phyloP scores from a whole-genome alignment of 2,888 invertebrate genomes.

The Ryuthela nishihirai region DNA sequence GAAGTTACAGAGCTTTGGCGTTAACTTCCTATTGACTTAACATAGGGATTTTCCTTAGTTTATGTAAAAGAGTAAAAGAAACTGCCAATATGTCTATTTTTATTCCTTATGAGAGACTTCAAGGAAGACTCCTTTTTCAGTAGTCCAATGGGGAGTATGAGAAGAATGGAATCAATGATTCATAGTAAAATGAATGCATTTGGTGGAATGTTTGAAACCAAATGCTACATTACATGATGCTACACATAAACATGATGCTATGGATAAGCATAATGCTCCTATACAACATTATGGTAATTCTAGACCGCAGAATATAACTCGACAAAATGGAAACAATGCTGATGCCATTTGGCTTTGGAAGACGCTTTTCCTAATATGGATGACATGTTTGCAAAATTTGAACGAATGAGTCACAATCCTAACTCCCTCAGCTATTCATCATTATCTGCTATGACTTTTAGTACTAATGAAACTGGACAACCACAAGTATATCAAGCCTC shows the following conservation, averaged over 20 bases:
- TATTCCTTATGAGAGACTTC: no score
- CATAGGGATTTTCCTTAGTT: no score
- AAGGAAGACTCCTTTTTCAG: no score
- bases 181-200: slow-evolving; percentile 1
- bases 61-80: no score
- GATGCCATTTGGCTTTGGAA: slow-evolving; percentile 17
- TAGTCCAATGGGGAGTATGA: neutral
- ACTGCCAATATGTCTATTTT: no score
- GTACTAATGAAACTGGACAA: slow-evolving; percentile 78
- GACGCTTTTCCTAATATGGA: slow-evolving; percentile 1
- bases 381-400: slow-evolving; percentile 3
- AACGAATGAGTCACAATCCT: neutral
- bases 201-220: slow-evolving; percentile 2
- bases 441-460: slow-evolving; percentile 80
- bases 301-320: no score
- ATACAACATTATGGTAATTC: neutral
- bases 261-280: neutral
- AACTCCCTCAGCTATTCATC: slow-evolving; percentile 58
- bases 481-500: slow-evolving; percentile 87
- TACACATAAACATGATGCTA: no score
- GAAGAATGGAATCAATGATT: slow-evolving; percentile 7
- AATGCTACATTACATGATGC: no score
- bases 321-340: slow-evolving; percentile 46
- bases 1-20: no score
- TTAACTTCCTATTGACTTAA: no score